Conservation (phyloP, 2,797 vertebrate species). For the Pseudochirops cupreus region DNA sequence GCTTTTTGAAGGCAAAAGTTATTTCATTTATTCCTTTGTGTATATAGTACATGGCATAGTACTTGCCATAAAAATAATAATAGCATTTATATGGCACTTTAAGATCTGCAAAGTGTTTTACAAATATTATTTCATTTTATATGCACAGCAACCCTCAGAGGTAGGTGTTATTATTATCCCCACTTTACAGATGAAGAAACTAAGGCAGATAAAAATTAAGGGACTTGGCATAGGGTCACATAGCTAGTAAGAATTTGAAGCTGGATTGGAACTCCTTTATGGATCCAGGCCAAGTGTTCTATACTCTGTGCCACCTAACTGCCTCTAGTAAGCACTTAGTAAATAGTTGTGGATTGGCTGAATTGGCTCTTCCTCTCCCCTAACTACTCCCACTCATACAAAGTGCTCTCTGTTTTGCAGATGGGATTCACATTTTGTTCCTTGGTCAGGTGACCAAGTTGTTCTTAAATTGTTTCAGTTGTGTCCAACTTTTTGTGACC, state of each 20-base stretch:
- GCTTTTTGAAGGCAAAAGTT: not conserved
- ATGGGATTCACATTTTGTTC: slow-evolving; percentile 4
- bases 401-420: not conserved
- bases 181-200: too few species aligned
- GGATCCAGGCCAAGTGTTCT: not conserved
- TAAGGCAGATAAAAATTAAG: not conserved
- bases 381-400: not conserved
- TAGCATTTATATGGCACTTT: not conserved
- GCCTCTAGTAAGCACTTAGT: not conserved
- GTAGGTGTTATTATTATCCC: not conserved
- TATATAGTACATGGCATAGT: not conserved
- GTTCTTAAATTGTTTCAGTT: too few species aligned
- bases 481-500: too few species aligned
- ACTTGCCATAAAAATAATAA: not conserved
- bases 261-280: not conserved
- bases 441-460: not conserved
- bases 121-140: not conserved
- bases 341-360: too few species aligned
- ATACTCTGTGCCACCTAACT: not conserved
- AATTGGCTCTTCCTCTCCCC: not conserved
- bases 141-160: not conserved
- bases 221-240: not conserved
- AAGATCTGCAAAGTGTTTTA: not conserved
- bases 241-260: not conserved
- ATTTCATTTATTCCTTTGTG: not conserved